Evolutionary conservation across 2,888 invertebrate genomes (phyloP).

Genomic region (Trichopoda pennipes): DNA sequence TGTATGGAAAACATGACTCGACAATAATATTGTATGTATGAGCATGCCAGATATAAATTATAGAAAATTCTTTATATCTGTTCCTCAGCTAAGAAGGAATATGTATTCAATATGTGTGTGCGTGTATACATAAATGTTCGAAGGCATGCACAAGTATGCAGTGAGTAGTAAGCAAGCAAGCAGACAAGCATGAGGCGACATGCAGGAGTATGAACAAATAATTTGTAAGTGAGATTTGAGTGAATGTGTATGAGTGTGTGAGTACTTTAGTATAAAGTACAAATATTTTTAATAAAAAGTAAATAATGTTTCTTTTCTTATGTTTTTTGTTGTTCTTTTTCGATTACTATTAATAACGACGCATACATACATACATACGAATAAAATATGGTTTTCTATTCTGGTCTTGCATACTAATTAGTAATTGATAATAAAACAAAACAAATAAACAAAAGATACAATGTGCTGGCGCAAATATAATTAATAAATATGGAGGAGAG

Average conservation of each 20-base stretch:
- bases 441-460: too few relatives aligned
- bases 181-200: constrained; percentile 9
- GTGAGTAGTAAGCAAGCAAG: not conserved
- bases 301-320: constrained; percentile 39
- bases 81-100: constrained; percentile 17
- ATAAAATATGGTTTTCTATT: constrained; percentile 37
- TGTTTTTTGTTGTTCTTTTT: constrained; percentile 16
- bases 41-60: not conserved
- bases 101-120: constrained; percentile 38
- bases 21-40: not conserved
- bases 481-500: constrained; percentile 15
- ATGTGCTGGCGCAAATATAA: constrained; percentile 1
- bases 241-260: constrained; percentile 21
- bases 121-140: constrained; percentile 6
- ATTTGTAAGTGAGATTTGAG: constrained; percentile 8
- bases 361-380: constrained; percentile 23
- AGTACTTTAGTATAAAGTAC: constrained; percentile 27
- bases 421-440: constrained; percentile 52
- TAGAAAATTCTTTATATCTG: constrained; percentile 31
- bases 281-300: constrained; percentile 34
- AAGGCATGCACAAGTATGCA: not conserved
- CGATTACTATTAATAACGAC: constrained; percentile 38
- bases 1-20: not conserved
- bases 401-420: constrained; percentile 66
- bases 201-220: constrained; percentile 16